Percentiles rank a stretch among this genome's conserved stretches.
phyloP scores from a whole-genome alignment of 2,797 vertebrate genomes.

The Margarornis squamiger region DNA sequence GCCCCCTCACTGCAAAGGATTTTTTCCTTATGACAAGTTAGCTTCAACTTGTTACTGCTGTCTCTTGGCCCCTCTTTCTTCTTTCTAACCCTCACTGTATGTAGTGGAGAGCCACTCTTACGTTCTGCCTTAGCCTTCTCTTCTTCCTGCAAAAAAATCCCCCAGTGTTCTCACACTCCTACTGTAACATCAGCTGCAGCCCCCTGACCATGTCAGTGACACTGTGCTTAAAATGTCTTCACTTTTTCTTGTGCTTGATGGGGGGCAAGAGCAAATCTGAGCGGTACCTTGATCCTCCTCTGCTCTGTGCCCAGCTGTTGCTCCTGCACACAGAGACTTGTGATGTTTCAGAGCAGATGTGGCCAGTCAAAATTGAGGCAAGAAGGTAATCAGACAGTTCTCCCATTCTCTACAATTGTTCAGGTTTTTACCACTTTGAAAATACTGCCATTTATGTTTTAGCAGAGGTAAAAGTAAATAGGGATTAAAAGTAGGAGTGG shows the following conservation, averaged over 20 bases:
- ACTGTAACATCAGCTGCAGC: background rate
- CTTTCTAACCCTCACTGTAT: background rate
- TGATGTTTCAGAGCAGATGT: background rate
- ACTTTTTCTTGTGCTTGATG: background rate
- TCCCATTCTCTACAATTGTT: background rate
- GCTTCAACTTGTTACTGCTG: background rate
- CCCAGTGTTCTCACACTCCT: background rate
- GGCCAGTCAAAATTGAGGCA: background rate
- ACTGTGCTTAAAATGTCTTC: background rate
- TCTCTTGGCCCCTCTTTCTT: background rate
- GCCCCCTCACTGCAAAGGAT: background rate
- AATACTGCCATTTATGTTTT: background rate
- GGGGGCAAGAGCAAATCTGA: background rate
- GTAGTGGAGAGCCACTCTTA: background rate
- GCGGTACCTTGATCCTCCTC: background rate
- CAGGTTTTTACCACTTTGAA: background rate
- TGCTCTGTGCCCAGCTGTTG: background rate
- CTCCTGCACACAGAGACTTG: fast-evolving
- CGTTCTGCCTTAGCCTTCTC: background rate
- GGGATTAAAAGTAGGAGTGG: background rate
- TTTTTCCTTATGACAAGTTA: background rate
- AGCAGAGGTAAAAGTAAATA: background rate
- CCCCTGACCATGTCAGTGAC: fast-evolving
- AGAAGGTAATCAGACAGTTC: background rate
- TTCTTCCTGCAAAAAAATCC: background rate